A percentile compares a stretch with the other conserved stretches of the same genome.
Evolutionary conservation across 2,797 vertebrate species (phyloP).

Genomic region (Zenarchopterus dispar): DNA sequence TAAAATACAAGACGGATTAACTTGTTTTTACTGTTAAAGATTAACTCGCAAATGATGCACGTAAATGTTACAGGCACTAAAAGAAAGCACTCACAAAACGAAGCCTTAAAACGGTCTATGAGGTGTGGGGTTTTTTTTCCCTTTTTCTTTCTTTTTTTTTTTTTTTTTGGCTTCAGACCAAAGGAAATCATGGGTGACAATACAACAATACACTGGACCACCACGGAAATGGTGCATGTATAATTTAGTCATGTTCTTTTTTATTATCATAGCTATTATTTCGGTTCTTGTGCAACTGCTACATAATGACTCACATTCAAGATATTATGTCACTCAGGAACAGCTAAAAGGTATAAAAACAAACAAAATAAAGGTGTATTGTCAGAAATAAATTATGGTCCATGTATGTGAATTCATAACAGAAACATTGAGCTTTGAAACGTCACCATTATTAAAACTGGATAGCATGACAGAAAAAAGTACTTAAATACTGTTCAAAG

Average conservation of each 20-base stretch:
- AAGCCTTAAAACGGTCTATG: constrained; percentile 41
- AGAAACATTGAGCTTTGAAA: constrained; percentile 92
- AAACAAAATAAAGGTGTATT: constrained; percentile 69
- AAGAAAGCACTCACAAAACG: constrained; percentile 63
- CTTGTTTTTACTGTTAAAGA: constrained; percentile 41
- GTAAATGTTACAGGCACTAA: constrained; percentile 66
- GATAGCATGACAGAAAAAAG: constrained; percentile 93
- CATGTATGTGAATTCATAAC: constrained; percentile 91
- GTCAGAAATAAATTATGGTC: constrained; percentile 88
- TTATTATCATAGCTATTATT: constrained; percentile 86
- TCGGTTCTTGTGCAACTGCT: constrained; percentile 98
- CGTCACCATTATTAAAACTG: constrained; percentile 92
- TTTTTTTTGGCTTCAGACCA: constrained; percentile 21
- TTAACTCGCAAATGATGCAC: constrained; percentile 64
- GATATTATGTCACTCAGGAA: constrained; percentile 98
- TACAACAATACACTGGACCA: constrained; percentile 83
- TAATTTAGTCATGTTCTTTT: constrained; percentile 85
- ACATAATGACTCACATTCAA: constrained; percentile 99
- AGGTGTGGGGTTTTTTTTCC: constrained; percentile 37
- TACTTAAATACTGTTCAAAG: constrained; percentile 90
- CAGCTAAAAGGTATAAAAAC: constrained; percentile 89
- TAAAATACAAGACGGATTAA: constrained; percentile 52
- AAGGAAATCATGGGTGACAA: constrained; percentile 57
- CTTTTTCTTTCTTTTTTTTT: too few relatives aligned
- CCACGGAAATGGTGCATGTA: constrained; percentile 83